Conservation (phyloP, 1,140 invertebrate genomes). For the Magallana angulata region DNA sequence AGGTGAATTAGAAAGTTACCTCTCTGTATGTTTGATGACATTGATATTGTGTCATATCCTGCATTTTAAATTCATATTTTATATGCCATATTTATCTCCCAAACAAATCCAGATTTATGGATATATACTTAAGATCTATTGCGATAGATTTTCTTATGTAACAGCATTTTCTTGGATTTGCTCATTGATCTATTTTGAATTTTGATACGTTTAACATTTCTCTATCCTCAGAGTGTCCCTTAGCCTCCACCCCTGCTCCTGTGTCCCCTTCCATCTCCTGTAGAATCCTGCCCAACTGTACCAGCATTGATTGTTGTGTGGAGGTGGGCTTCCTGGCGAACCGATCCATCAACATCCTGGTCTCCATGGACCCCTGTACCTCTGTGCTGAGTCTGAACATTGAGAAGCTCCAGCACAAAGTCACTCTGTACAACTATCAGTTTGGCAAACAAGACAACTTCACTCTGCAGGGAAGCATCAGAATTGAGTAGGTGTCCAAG, state of each 20-base stretch:
- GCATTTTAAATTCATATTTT: too few relatives aligned
- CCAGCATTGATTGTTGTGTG: slow-evolving; percentile 25
- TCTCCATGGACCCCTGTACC: slow-evolving; percentile 31
- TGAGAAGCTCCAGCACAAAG: slow-evolving; percentile 35
- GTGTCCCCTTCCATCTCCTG: neutral
- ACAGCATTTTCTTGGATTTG: too few relatives aligned
- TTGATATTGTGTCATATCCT: too few relatives aligned
- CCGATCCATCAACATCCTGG: neutral
- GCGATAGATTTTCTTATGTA: too few relatives aligned
- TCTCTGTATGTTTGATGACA: too few relatives aligned
- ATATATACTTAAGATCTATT: too few relatives aligned
- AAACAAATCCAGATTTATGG: too few relatives aligned
- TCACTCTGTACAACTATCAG: slow-evolving; percentile 25
- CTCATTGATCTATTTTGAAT: too few relatives aligned
- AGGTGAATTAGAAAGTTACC: neutral
- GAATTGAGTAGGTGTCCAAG: slow-evolving; percentile 11
- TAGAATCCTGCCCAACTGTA: neutral
- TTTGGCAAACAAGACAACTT: slow-evolving; percentile 12
- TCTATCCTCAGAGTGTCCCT: neutral
- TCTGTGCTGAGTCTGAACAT: slow-evolving; percentile 34
- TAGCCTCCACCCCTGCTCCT: neutral
- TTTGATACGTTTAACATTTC: too few relatives aligned
- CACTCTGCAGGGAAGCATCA: slow-evolving; percentile 16
- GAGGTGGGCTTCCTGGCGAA: slow-evolving; percentile 3
- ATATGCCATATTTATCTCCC: too few relatives aligned